Evolutionary conservation across 2,797 vertebrate genomes (phyloP).

Genomic region (Enteromius viviparus): DNA sequence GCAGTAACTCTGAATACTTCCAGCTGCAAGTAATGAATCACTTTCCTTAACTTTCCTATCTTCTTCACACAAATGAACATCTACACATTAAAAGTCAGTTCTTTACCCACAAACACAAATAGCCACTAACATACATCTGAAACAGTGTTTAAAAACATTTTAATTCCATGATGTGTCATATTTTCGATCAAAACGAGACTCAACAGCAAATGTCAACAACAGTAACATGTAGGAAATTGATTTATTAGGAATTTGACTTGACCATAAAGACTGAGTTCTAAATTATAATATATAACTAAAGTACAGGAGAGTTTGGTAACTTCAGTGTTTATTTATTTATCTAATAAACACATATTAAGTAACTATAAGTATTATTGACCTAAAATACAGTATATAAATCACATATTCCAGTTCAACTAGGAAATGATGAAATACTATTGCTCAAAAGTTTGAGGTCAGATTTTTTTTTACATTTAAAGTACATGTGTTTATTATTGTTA

Average conservation of each 20-base stretch:
- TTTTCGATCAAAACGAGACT: not conserved
- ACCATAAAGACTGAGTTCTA: not conserved
- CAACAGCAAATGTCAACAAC: not conserved
- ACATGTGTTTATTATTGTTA: not conserved
- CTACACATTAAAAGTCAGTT: not conserved
- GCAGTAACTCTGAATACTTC: slow-evolving; percentile 80
- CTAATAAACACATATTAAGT: not conserved
- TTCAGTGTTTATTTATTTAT: no score
- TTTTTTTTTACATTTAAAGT: not conserved
- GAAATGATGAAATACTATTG: not conserved
- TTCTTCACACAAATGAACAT: slow-evolving; percentile 31
- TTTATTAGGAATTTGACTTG: not conserved
- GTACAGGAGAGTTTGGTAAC: no score
- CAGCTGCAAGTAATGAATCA: slow-evolving; percentile 82
- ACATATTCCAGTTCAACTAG: not conserved
- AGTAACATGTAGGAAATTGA: not conserved
- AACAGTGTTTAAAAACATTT: not conserved
- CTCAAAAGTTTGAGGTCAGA: not conserved
- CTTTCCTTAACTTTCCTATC: slow-evolving; percentile 57
- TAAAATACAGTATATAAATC: not conserved
- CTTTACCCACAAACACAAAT: slow-evolving; percentile 55
- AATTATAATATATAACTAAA: not conserved
- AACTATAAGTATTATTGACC: not conserved
- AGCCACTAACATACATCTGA: slow-evolving; percentile 40
- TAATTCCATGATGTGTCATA: not conserved